A percentile compares a stretch with the other conserved stretches of the same genome.
phyloP scores from a whole-genome alignment of 2,113 vertebrate species.

The Xenopus borealis region DNA sequence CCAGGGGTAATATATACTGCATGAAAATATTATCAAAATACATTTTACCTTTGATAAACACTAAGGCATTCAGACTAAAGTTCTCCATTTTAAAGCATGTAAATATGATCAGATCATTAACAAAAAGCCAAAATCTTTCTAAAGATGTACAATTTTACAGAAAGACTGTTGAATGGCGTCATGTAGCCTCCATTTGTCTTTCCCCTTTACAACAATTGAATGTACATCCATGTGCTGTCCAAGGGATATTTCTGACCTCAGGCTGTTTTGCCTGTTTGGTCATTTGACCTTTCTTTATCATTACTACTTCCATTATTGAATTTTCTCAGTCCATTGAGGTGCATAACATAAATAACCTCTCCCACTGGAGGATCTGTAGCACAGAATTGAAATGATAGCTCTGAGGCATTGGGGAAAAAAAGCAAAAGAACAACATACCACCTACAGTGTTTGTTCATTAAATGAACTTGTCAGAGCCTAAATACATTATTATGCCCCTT shows the following conservation, averaged over 20 bases:
- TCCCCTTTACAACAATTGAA: neutral
- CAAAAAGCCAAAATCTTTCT: too few relatives aligned
- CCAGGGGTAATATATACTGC: too few relatives aligned
- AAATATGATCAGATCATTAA: too few relatives aligned
- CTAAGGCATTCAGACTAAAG: too few relatives aligned
- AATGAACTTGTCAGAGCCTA: neutral
- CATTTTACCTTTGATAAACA: too few relatives aligned
- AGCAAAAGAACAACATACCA: neutral
- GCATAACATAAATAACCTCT: conserved; percentile 9
- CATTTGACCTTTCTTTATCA: conserved; percentile 14
- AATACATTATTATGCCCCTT: neutral
- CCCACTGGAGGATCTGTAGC: neutral
- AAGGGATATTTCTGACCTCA: neutral
- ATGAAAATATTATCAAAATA: too few relatives aligned
- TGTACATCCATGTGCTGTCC: too few relatives aligned
- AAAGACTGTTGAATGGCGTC: neutral
- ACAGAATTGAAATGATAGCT: conserved; percentile 3
- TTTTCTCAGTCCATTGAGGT: conserved; percentile 13
- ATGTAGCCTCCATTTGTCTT: conserved; percentile 13
- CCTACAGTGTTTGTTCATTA: neutral
- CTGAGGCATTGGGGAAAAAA: neutral
- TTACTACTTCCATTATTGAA: conserved; percentile 18
- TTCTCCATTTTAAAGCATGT: too few relatives aligned
- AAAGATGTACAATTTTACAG: too few relatives aligned
- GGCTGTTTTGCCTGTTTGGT: neutral